Conservation (phyloP, 2,797 vertebrate species). For the Crocidura indochinensis region DNA sequence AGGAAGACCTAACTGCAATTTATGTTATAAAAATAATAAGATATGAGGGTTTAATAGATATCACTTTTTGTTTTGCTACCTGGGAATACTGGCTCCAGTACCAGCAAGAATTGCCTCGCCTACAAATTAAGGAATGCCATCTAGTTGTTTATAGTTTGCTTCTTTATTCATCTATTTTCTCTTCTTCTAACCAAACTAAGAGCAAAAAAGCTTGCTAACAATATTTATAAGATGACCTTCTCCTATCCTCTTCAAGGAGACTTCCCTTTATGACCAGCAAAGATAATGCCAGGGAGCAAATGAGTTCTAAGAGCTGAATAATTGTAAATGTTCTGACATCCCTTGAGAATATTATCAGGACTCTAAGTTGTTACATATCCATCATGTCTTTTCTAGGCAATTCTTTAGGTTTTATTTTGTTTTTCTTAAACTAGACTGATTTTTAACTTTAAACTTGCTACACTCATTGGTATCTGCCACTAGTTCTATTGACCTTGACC, state of each 20-base stretch:
- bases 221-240: slow-evolving; percentile 69
- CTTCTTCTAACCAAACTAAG: slow-evolving; percentile 27
- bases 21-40: slow-evolving; percentile 87
- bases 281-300: slow-evolving; percentile 73
- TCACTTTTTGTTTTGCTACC: slow-evolving; percentile 29
- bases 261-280: slow-evolving; percentile 50
- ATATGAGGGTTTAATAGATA: slow-evolving; percentile 84
- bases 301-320: slow-evolving; percentile 65
- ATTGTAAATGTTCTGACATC: slow-evolving; percentile 66
- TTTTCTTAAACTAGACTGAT: background rate
- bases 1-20: slow-evolving; percentile 87
- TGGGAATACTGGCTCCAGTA: background rate
- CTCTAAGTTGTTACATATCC: slow-evolving; percentile 71
- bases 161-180: slow-evolving; percentile 41
- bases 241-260: slow-evolving; percentile 63
- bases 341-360: slow-evolving; percentile 73
- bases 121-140: background rate
- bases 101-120: background rate
- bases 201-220: slow-evolving; percentile 52
- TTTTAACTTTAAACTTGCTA: slow-evolving; percentile 52
- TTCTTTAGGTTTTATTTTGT: background rate
- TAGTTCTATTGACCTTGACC: slow-evolving; percentile 57
- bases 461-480: background rate
- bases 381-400: slow-evolving; percentile 70
- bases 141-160: background rate